Evolutionary conservation across 2,797 vertebrate species (phyloP), one percentile per base, ranked within the genome.

Genomic region (Lindbergichthys nudifrons): DNA sequence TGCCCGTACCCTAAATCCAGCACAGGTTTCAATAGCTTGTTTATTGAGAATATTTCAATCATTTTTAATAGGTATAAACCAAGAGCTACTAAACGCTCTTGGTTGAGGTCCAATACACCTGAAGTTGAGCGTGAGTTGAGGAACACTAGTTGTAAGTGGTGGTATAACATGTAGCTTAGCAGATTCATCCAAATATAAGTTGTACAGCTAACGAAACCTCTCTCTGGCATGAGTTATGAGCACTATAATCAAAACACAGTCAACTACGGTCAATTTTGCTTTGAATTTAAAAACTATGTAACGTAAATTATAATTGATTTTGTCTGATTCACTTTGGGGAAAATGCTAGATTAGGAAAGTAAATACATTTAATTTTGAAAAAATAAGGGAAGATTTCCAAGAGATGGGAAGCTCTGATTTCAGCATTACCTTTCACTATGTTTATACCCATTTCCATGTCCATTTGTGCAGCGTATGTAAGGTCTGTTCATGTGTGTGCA

Each of bases 401-500:
- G 21, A 3, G 45, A 9, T 5, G 3, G 21, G 45, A 19, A 45
- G 50, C 10, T 18, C 14, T 42, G 21, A 36, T 32, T 32, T 23
- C 13, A 60, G 42, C 42, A 13, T 13, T 63, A 43, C 39, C 54
- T 47, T 73, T 56, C 42, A 48, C 19, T 19, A 71, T 30, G 51
- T 65, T 47, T 46, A 36, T n/a, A 63, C 63, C 1, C 18, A 58
- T 47, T 11, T 65, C 42, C 10, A 36, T 23, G 8, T 62, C 48
- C 6, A 13, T 53, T 68, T 67, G 66, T 80, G 59, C 56, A 62
- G 36, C 54, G 62, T 63, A 18, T 69, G 36, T 80, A 80, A 64
- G 21, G 66, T 74, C 63, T 48, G 69, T 63, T 6, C 19, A 42
- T 72, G 69, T 75, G 70, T 51, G 63, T 58, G 68, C 42, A 50